Evolutionary conservation across 2,888 invertebrate genomes (phyloP), one percentile per base, ranked within the genome.

Genomic region (Xestia xanthographa): DNA sequence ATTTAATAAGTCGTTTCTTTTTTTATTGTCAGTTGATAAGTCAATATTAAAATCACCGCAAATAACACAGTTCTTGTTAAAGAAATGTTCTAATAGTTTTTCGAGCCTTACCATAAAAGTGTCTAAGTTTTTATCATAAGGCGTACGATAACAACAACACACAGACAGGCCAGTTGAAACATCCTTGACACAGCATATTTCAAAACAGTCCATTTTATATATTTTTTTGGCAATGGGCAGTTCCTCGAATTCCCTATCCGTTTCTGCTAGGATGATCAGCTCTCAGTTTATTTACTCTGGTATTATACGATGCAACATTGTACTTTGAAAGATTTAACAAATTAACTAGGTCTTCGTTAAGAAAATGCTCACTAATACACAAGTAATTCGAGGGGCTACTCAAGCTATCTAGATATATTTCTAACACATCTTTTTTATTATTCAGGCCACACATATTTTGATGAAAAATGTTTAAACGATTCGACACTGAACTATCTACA

Each of bases 361-460:
- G 60, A 66, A 77, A 77, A 41, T 77, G 72, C n/a, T 77, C 77
- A 38, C 63, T 58, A 41, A 73, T 69, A 29, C 77, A 77, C 26
- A 77, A 4, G 48, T 65, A 73, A 56, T 69, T 38, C n/a, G 43
- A 6, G 0, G 41, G 65, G 29, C 1, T n/a, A 22, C 14, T 9
- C 12, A 72, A 50, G 9, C 38, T 66, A 22, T 70, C 60, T 38
- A 73, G n/a, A 29, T 77, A 77, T 17, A 77, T 22, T 63, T 76
- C 76, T 22, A 77, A 72, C 2, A 20, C 50, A 68, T 77, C 68
- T 58, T 69, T 67, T 34, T 69, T 73, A 43, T 77, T 77, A 29
- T 72, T 77, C 43, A 77, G n/a, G 22, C 72, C 77, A 53, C 77
- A 73, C 41, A 77, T 41, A 43, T 77, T 77, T 60, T 72, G 77